Conservation (phyloP, 2,113 vertebrate genomes). For the Amphiprion percula region DNA sequence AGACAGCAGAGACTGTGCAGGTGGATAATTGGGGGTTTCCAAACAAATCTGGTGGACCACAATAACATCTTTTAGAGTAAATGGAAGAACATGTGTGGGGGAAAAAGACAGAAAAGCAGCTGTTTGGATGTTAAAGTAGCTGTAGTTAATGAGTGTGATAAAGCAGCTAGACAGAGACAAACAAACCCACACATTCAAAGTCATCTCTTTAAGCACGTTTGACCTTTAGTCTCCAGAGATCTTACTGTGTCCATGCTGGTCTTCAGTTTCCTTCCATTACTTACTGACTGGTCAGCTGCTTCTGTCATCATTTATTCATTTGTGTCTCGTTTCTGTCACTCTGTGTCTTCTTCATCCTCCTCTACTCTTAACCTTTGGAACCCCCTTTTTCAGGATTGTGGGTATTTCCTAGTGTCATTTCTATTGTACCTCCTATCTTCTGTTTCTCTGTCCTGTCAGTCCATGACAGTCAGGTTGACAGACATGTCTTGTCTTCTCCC, state of each 20-base stretch:
- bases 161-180: conserved; percentile 13
- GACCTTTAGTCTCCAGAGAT: conserved; percentile 52
- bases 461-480: background rate
- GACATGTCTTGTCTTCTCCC: background rate
- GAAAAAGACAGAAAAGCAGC: background rate
- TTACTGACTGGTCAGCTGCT: conserved; percentile 44
- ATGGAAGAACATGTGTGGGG: background rate
- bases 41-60: background rate
- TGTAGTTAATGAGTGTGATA: conserved; percentile 6
- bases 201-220: background rate
- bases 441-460: background rate
- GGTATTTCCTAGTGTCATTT: background rate
- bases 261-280: conserved; percentile 54
- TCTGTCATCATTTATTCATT: conserved; percentile 64
- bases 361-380: conserved; percentile 20
- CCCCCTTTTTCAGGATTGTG: background rate
- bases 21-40: background rate
- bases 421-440: too few species aligned
- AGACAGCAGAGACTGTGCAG: background rate
- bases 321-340: conserved; percentile 8
- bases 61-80: background rate
- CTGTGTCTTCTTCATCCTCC: background rate
- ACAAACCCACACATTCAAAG: conserved; percentile 21
- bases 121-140: background rate
- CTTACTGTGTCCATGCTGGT: background rate